Conservation (phyloP, 2,797 vertebrate genomes). For the Steatocranus sp. region DNA sequence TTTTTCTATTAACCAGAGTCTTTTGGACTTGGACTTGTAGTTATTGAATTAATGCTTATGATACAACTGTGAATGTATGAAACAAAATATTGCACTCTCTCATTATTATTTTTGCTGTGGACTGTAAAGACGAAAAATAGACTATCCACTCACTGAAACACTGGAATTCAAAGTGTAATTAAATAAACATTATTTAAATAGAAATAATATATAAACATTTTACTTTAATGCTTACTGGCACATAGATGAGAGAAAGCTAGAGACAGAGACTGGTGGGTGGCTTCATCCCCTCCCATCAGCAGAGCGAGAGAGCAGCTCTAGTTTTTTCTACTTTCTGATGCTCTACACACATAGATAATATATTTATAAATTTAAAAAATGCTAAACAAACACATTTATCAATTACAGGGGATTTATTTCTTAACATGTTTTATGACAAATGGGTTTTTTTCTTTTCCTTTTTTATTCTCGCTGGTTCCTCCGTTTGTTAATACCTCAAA, state of each 20-base stretch:
- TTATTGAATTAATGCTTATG: background rate
- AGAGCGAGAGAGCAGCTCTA: background rate
- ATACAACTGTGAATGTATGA: background rate
- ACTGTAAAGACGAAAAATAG: background rate
- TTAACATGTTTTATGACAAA: background rate
- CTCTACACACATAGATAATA: rapidly evolving
- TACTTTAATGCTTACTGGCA: background rate
- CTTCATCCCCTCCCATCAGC: background rate
- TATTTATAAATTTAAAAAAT: rapidly evolving
- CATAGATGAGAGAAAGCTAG: background rate
- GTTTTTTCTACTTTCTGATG: background rate
- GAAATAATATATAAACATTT: background rate
- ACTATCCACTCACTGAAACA: rapidly evolving
- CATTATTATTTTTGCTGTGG: background rate
- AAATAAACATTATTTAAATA: background rate
- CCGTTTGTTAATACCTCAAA: background rate
- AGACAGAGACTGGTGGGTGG: background rate
- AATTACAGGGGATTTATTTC: background rate
- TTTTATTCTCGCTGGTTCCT: rapidly evolving
- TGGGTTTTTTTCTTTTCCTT: background rate
- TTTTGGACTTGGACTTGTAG: background rate
- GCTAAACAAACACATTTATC: rapidly evolving
- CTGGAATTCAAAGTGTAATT: background rate
- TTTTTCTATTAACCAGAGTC: background rate
- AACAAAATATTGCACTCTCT: background rate